phyloP scores from a whole-genome alignment of 2,113 vertebrate genomes.

The Heliornis fulica region DNA sequence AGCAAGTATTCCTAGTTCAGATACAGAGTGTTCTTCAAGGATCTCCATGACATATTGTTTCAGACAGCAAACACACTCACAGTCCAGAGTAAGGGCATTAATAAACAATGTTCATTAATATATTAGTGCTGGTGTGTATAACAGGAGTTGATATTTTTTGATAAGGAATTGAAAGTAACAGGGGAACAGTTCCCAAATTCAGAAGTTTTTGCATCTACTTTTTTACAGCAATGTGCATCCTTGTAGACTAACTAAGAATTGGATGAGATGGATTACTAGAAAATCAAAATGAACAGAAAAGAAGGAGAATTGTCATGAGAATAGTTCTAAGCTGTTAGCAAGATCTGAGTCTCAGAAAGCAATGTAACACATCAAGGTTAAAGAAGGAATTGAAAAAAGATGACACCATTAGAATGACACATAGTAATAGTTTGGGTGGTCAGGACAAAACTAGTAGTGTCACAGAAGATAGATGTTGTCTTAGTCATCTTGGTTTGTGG shows the following conservation, averaged over 20 bases:
- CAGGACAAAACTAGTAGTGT: neutral
- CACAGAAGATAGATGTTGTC: neutral
- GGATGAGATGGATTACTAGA: neutral
- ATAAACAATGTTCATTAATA: neutral
- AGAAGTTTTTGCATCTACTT: neutral
- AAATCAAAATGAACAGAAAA: neutral
- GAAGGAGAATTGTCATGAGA: neutral
- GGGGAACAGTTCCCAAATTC: neutral
- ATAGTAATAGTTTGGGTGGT: neutral
- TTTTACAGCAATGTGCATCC: neutral
- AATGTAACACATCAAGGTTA: neutral
- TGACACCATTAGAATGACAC: neutral
- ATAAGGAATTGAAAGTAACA: neutral
- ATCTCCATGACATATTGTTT: neutral
- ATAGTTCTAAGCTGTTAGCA: neutral
- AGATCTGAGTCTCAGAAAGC: neutral
- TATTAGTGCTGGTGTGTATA: neutral
- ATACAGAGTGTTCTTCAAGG: rapidly evolving
- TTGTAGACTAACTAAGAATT: neutral
- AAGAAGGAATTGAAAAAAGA: neutral
- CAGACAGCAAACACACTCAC: neutral
- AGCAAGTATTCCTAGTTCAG: neutral
- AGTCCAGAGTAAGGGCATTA: neutral
- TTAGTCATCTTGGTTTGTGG: rapidly evolving
- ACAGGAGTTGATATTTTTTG: neutral